Conservation (phyloP, 2,888 invertebrate species). For the Mythimna albipuncta region DNA sequence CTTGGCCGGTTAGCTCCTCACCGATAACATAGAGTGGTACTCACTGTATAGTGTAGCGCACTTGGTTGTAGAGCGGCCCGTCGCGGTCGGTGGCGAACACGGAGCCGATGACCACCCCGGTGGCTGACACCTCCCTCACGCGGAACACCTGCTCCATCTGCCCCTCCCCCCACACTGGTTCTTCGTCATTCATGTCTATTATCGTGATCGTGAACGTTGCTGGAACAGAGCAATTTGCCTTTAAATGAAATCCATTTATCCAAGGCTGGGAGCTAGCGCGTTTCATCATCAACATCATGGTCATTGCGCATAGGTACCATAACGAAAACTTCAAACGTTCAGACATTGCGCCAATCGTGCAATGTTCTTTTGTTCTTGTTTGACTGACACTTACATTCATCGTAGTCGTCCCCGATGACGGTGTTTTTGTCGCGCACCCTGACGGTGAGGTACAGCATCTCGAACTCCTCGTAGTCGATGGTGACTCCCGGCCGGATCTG, state of each 20-base stretch:
- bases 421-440: constrained; percentile 88
- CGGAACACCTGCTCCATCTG: constrained; percentile 80
- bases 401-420: constrained; percentile 81
- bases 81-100: constrained; percentile 92
- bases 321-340: too few species aligned
- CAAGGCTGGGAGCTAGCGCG: too few species aligned
- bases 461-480: constrained; percentile 91
- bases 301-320: too few species aligned
- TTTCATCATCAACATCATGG: too few species aligned
- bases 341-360: too few species aligned
- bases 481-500: constrained; percentile 82
- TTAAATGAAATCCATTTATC: neutral
- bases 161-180: constrained; percentile 88
- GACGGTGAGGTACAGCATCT: constrained; percentile 90
- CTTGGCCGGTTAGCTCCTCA: neutral
- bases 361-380: too few species aligned
- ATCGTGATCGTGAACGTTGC: constrained; percentile 91
- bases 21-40: constrained; percentile 59
- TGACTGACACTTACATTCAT: constrained; percentile 84
- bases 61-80: constrained; percentile 90
- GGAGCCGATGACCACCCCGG: constrained; percentile 88
- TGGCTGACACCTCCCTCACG: constrained; percentile 89
- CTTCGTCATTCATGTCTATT: constrained; percentile 92
- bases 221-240: constrained; percentile 63
- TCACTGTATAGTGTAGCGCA: constrained; percentile 90